These are phyloP conservation scores for Eurytoma californica DNA, from an alignment of 2,888 invertebrate species.

Conservation along the genomic window DNA sequence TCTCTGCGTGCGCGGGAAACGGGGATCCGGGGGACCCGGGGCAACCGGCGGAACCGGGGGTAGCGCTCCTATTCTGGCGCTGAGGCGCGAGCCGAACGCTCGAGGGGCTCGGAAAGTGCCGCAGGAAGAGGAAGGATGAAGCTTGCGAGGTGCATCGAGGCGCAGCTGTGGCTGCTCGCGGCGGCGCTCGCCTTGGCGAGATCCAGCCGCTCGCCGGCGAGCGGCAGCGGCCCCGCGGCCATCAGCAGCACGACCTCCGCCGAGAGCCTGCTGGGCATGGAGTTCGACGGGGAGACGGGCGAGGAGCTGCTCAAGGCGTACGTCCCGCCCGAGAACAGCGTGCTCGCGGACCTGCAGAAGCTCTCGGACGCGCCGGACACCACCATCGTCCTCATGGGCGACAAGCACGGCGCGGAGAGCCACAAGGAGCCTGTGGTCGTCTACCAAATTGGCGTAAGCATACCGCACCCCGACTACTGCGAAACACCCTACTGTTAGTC, in stretches of 20 bases:
- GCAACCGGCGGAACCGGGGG: too few species aligned
- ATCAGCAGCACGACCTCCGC: constrained; percentile 34
- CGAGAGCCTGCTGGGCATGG: constrained; percentile 61
- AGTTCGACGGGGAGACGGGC: constrained; percentile 64
- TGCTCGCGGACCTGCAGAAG: constrained; percentile 63
- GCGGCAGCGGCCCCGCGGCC: constrained; percentile 29
- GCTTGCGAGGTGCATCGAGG: constrained; percentile 25
- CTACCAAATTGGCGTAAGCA: constrained; percentile 86
- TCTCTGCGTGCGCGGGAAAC: too few species aligned
- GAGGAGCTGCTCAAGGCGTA: constrained; percentile 67
- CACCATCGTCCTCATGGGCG: constrained; percentile 67
- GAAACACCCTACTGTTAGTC: too few species aligned
- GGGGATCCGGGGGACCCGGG: too few species aligned
- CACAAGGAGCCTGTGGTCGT: constrained; percentile 79
- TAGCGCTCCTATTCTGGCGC: neutral
- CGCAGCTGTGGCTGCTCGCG: constrained; percentile 24
- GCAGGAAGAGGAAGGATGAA: constrained; percentile 18
- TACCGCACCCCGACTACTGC: too few species aligned
- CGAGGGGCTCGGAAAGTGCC: constrained; percentile 3
- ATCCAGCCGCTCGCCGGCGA: constrained; percentile 27
- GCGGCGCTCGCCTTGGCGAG: constrained; percentile 48
- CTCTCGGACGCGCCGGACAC: constrained; percentile 65
- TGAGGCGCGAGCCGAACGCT: neutral
- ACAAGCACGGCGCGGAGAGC: constrained; percentile 31
- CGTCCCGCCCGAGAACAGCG: constrained; percentile 18